Evolutionary conservation across 1,140 invertebrate species (phyloP).

Genomic region (Tetragnatha versicolor): DNA sequence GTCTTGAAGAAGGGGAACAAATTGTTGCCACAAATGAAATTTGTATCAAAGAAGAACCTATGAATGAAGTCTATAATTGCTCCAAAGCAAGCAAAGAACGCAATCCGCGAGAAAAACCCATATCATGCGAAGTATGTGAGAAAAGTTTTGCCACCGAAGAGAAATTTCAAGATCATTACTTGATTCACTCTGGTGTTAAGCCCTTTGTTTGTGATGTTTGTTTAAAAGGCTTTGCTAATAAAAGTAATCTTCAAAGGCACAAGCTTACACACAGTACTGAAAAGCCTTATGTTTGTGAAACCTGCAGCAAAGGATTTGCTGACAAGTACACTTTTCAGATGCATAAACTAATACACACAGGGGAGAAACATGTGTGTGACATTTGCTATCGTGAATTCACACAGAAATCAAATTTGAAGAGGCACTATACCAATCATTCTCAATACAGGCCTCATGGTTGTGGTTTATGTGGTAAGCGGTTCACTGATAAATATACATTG

Average conservation of each 20-base stretch:
- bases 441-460: conserved; percentile 45
- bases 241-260: conserved; percentile 43
- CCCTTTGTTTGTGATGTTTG: conserved; percentile 49
- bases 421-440: conserved; percentile 40
- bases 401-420: conserved; percentile 44
- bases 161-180: conserved; percentile 49
- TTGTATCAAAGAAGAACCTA: conserved; percentile 14
- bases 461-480: conserved; percentile 38
- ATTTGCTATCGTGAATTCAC: conserved; percentile 48
- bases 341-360: conserved; percentile 33
- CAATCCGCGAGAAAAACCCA: conserved; percentile 8
- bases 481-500: conserved; percentile 44
- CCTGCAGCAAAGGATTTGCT: conserved; percentile 55
- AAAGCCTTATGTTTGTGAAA: conserved; percentile 52
- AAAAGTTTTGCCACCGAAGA: conserved; percentile 37
- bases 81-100: conserved; percentile 18
- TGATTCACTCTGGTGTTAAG: conserved; percentile 40
- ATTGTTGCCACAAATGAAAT: background rate
- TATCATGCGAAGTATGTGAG: conserved; percentile 27
- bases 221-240: conserved; percentile 36
- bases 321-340: conserved; percentile 45
- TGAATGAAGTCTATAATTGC: background rate
- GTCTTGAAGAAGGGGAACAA: background rate
- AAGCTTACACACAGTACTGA: conserved; percentile 51
- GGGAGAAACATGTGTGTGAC: conserved; percentile 41